Evolutionary conservation across 2,113 vertebrate species (phyloP).

Genomic region (Lycaon pictus): DNA sequence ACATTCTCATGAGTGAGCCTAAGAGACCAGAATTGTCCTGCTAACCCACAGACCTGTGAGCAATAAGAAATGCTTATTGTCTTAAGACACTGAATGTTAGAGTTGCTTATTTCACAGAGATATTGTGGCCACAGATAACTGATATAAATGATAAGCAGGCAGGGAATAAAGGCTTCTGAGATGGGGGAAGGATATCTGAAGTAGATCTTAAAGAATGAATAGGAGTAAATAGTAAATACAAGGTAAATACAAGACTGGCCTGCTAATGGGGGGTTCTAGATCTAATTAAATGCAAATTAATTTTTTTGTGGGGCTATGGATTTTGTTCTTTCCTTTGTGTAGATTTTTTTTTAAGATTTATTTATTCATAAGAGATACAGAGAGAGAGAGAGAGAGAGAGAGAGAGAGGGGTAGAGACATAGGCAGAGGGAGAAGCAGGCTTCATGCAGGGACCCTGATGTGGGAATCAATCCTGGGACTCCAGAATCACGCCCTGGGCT

Average conservation of each 20-base stretch:
- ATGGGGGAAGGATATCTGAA: not conserved
- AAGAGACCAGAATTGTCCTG: not conserved
- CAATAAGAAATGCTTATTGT: not conserved
- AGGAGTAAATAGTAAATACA: not conserved
- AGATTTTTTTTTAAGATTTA: not conserved
- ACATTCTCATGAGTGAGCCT: not conserved
- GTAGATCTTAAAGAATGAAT: not conserved
- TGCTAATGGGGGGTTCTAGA: not conserved
- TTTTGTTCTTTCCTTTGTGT: not conserved
- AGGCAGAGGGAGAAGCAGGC: too few relatives aligned
- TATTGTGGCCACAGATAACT: not conserved
- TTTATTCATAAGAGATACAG: too few relatives aligned
- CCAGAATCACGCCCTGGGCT: too few relatives aligned
- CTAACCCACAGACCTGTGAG: not conserved
- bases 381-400: too few relatives aligned
- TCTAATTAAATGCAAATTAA: slow-evolving; percentile 42
- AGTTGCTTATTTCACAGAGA: slow-evolving; percentile 5
- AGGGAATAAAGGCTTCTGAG: not conserved
- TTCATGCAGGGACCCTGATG: too few relatives aligned
- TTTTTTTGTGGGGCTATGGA: not conserved
- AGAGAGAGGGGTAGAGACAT: too few relatives aligned
- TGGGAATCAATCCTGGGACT: too few relatives aligned
- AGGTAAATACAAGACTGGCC: not conserved
- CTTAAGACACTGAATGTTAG: not conserved
- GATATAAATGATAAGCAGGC: not conserved